These are phyloP conservation scores for Mystacides longicornis DNA, from an alignment of 2,888 invertebrate genomes.

Conservation along the genomic window DNA sequence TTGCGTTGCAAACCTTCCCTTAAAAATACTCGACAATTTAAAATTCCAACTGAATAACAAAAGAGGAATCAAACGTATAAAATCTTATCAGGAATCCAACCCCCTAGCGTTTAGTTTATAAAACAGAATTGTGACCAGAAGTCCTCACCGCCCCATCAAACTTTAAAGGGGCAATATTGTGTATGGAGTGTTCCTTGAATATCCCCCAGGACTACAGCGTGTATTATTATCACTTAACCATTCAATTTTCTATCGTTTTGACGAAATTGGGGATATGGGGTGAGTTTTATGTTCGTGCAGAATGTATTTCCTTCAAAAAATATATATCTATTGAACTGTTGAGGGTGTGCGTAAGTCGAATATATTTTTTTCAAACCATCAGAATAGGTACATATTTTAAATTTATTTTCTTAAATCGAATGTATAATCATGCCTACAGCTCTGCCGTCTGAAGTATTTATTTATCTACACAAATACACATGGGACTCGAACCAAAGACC, in stretches of 20 bases:
- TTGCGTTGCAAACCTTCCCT: neutral
- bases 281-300: slow-evolving; percentile 4
- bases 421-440: too few relatives aligned
- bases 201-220: slow-evolving; percentile 9
- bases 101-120: slow-evolving; percentile 25
- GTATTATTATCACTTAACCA: slow-evolving; percentile 18
- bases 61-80: neutral
- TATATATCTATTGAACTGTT: too few relatives aligned
- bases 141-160: slow-evolving; percentile 6
- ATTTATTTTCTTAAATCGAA: too few relatives aligned
- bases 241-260: slow-evolving; percentile 12
- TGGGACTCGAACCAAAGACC: too few relatives aligned
- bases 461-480: too few relatives aligned
- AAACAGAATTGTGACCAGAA: slow-evolving; percentile 23
- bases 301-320: too few relatives aligned
- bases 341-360: too few relatives aligned
- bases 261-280: slow-evolving; percentile 7
- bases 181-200: neutral
- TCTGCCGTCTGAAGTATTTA: too few relatives aligned
- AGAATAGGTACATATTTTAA: too few relatives aligned
- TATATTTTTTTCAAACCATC: too few relatives aligned
- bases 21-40: neutral
- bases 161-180: neutral
- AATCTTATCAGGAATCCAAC: slow-evolving; percentile 8
- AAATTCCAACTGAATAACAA: neutral